Evolutionary conservation across 2,888 invertebrate genomes (phyloP).

Genomic region (Oligia fasciuncula): DNA sequence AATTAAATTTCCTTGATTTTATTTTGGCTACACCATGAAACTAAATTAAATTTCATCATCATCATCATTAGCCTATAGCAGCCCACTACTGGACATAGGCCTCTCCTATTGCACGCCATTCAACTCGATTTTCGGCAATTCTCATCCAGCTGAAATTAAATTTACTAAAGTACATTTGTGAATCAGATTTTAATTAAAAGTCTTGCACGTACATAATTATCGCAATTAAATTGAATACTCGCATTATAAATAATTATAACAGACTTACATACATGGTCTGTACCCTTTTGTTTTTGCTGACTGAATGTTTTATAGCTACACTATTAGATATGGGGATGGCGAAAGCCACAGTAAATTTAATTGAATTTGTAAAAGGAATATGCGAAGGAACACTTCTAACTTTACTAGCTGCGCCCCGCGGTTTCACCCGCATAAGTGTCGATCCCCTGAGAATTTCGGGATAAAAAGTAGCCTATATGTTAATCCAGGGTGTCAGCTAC

Average conservation of each 20-base stretch:
- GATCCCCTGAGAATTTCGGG: no score
- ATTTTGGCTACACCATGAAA: no score
- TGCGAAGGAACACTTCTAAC: not conserved
- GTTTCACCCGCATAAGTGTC: no score
- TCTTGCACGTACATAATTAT: constrained; percentile 4
- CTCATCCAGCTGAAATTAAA: not conserved
- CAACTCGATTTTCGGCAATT: no score
- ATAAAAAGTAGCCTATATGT: no score
- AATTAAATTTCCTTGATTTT: not conserved
- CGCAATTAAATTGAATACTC: constrained; percentile 12
- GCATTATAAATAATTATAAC: constrained; percentile 4
- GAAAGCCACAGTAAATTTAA: not conserved
- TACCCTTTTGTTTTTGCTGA: constrained; percentile 7
- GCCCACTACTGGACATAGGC: no score
- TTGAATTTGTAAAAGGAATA: not conserved
- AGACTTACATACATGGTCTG: not conserved
- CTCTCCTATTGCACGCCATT: no score
- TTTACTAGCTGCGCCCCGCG: no score
- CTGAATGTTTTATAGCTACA: constrained; percentile 8
- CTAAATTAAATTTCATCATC: not conserved
- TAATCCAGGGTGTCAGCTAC: no score
- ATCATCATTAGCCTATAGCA: no score
- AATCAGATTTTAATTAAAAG: constrained; percentile 23
- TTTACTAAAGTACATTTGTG: not conserved
- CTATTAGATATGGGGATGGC: not conserved